A percentile compares a stretch with the other conserved stretches of the same genome.
These are phyloP conservation scores for Cheilinus undulatus DNA, from an alignment of 2,113 vertebrate genomes.

Conservation along the genomic window DNA sequence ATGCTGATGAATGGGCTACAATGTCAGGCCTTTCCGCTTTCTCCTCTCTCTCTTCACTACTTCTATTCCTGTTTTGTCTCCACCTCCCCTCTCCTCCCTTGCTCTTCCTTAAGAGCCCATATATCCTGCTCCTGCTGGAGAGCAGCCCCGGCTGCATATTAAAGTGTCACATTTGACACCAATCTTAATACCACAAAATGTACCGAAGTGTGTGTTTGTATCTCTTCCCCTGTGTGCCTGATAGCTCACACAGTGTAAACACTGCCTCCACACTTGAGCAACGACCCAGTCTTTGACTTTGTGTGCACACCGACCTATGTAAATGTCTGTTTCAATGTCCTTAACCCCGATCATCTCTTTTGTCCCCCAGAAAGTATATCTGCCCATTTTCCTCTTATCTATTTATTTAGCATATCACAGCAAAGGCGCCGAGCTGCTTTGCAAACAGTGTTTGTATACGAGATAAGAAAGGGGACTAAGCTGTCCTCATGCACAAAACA, in stretches of 20 bases:
- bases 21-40: constrained; percentile 45
- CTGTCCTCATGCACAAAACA: constrained; percentile 50
- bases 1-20: constrained; percentile 60
- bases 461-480: constrained; percentile 68
- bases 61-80: constrained; percentile 26
- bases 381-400: constrained; percentile 64
- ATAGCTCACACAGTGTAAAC: constrained; percentile 40
- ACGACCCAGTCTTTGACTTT: constrained; percentile 16
- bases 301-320: neutral
- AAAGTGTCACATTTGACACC: constrained; percentile 68
- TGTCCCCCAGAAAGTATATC: constrained; percentile 52
- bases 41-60: constrained; percentile 8
- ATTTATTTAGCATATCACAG: constrained; percentile 72
- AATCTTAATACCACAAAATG: constrained; percentile 46
- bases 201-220: constrained; percentile 1
- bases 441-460: constrained; percentile 65
- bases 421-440: constrained; percentile 64
- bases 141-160: constrained; percentile 58
- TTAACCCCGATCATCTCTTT: constrained; percentile 53
- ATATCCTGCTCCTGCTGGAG: constrained; percentile 49
- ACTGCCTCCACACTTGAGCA: constrained; percentile 22
- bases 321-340: constrained; percentile 31
- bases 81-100: neutral
- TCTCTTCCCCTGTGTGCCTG: neutral
- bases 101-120: constrained; percentile 26